Evolutionary conservation across 2,797 vertebrate species (phyloP).

Genomic region (Alca torda): DNA sequence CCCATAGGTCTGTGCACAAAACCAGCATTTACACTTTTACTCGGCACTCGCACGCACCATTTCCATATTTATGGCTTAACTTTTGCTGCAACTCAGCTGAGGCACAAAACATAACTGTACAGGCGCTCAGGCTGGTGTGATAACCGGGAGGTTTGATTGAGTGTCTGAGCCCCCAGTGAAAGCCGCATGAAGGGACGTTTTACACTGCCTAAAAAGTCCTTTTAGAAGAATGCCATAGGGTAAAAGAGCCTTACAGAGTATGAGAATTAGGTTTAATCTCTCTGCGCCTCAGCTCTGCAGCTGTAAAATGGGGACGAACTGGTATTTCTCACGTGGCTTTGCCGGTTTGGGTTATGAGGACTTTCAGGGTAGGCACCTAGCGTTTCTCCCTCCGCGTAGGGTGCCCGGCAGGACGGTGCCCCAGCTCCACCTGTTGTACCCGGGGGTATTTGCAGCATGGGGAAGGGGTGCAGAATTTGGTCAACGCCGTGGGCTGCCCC

Average conservation of each 20-base stretch:
- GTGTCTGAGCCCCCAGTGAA: background rate
- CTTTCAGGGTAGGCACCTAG: background rate
- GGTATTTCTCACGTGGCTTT: background rate
- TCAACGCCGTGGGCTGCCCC: background rate
- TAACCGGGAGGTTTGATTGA: background rate
- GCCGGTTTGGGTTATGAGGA: background rate
- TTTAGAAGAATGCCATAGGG: background rate
- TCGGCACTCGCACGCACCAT: background rate
- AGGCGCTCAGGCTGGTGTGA: background rate
- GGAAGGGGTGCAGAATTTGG: background rate
- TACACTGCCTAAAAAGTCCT: background rate
- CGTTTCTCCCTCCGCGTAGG: accelerated
- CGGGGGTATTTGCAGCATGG: accelerated
- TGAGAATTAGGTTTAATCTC: background rate
- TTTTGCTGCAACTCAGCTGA: background rate
- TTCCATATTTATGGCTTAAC: background rate
- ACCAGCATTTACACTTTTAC: background rate
- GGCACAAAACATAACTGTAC: background rate
- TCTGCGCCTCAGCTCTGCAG: background rate
- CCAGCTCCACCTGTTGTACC: accelerated
- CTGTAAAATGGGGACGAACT: background rate
- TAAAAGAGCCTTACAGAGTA: background rate
- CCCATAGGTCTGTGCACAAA: background rate
- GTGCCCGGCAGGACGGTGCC: background rate
- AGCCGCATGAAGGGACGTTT: background rate